Conservation (phyloP, 2,888 invertebrate genomes). For the Idaea dimidiata region DNA sequence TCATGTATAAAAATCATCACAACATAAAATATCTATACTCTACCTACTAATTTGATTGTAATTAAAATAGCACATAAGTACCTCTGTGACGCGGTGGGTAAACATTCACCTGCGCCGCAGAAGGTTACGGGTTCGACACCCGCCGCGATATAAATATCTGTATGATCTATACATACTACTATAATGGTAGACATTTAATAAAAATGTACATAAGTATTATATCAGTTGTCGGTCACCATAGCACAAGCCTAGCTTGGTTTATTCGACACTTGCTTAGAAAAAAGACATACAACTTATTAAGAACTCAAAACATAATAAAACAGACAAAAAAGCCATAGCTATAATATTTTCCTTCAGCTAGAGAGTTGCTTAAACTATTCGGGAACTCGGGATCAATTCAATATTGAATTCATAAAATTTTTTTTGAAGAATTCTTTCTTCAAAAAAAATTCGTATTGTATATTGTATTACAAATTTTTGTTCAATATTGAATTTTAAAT, state of each 20-base stretch:
- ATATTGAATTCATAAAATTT: no score
- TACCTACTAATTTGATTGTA: slow-evolving; percentile 2
- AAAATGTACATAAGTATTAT: not conserved
- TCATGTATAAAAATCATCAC: slow-evolving; percentile 70
- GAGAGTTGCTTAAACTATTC: no score
- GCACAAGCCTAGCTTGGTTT: not conserved
- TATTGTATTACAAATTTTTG: no score
- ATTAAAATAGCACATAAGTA: slow-evolving; percentile 4
- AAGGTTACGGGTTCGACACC: not conserved
- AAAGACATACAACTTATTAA: not conserved
- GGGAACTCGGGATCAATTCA: no score
- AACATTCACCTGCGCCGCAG: not conserved
- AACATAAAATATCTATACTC: slow-evolving; percentile 27
- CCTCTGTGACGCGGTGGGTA: not conserved
- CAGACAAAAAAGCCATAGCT: not conserved
- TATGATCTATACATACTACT: not conserved
- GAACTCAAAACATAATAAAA: not conserved
- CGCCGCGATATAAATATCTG: not conserved
- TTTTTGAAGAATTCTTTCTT: no score
- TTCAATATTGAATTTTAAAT: no score
- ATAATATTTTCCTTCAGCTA: no score
- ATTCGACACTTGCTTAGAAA: not conserved
- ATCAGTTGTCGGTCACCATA: not conserved
- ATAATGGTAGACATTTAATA: not conserved
- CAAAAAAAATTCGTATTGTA: no score